Base-by-base conservation (phyloP, 2,113 vertebrate species). In the Chamaetylas fuelleborni region DNA sequence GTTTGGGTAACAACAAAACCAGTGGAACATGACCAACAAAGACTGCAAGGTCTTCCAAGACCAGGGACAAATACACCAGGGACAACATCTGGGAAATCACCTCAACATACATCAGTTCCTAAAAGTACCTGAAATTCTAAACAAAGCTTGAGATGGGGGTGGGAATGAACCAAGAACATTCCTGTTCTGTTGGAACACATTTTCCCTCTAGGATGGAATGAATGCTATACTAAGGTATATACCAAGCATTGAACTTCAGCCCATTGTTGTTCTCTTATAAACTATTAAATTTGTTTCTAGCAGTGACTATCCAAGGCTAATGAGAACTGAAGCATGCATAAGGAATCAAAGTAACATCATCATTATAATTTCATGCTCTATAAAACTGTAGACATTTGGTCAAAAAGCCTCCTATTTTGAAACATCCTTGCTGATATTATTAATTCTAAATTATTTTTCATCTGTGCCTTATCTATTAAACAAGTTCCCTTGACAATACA, bases 341-440 rank as follows among this genome's bases (percentile, higher is more conserved):
- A 81, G 34, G 54, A 95, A 82, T 45, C 48, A 67, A 84, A 92
- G 57, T 60, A 79, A 67, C 51, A 83, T 48, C 70, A 79, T 71
- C 40, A 93, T 28, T 54, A 89, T 33, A 25, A 77, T 95, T 94
- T 88, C 26, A 70, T 60, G 91, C 79, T 94, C 95, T 72, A 72
- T 28, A 94, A 88, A 87, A 65, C 87, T 64, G 60, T 36, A 94
- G 78, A 83, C 4, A 16, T 70, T 92, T 72, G 65, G 36, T 78
- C 77, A 12, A 86, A 85, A 93, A 88, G 25, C 20, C 36, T 51
- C 40, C 76, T 58, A 51, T 88, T 92, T 93, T 81, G 64, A 94
- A 81, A 90, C 25, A 84, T 0, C 2, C 31, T 79, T 89, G 42
- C 19, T 77, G 71, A 73, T 78, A 48, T 9, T 64, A 67, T 23